A percentile compares a stretch with the other conserved stretches of the same genome.
phyloP scores from a whole-genome alignment of 2,797 vertebrate genomes.

The Myotis myotis region DNA sequence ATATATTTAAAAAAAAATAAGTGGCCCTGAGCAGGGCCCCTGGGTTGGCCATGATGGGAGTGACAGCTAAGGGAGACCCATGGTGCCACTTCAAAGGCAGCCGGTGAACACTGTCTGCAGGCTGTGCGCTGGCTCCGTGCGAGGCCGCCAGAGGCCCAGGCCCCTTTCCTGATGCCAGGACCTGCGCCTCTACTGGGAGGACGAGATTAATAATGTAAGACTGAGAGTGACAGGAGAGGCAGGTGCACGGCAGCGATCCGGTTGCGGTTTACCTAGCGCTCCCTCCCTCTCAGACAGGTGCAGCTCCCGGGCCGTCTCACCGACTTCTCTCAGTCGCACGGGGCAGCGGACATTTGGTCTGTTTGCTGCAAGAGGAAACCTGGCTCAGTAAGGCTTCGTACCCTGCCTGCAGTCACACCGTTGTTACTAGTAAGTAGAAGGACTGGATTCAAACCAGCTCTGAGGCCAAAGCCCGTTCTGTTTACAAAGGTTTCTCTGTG shows the following conservation, averaged over 20 bases:
- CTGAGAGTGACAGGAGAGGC: no score
- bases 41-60: background rate
- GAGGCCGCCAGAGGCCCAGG: fast-evolving
- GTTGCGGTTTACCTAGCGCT: fast-evolving
- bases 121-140: fast-evolving
- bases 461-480: background rate
- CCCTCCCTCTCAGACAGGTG: background rate
- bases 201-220: background rate
- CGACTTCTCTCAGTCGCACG: fast-evolving
- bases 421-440: background rate
- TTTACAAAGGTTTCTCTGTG: background rate
- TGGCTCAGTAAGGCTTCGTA: background rate
- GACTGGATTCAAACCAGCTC: background rate
- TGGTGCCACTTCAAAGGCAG: background rate
- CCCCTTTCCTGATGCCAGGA: background rate
- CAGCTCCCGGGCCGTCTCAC: background rate
- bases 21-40: background rate
- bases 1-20: background rate
- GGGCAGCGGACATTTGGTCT: background rate
- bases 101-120: background rate
- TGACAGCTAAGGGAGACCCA: background rate
- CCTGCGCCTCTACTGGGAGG: background rate
- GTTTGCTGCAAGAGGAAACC: background rate
- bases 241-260: no score
- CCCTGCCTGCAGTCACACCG: background rate